Conservation (phyloP, 2,888 invertebrate species). For the Troilus luridus region DNA sequence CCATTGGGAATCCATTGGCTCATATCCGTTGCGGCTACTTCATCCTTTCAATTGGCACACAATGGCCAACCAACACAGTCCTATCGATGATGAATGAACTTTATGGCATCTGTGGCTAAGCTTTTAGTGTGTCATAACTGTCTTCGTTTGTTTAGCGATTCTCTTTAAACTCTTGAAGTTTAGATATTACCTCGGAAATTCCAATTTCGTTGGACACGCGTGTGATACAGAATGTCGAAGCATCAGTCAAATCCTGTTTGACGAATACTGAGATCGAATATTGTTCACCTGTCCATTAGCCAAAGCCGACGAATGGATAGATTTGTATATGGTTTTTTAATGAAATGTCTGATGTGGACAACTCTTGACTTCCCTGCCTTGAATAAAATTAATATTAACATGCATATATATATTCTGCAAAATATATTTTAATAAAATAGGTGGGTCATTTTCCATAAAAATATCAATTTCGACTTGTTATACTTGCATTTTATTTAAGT, state of each 20-base stretch:
- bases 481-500: too few species aligned
- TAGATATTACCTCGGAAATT: not conserved
- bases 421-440: too few species aligned
- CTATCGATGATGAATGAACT: not conserved
- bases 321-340: too few species aligned
- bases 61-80: not conserved
- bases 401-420: too few species aligned
- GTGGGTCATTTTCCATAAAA: too few species aligned
- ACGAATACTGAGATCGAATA: not conserved
- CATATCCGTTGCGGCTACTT: not conserved
- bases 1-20: not conserved
- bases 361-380: too few species aligned
- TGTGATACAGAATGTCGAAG: not conserved
- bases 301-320: too few species aligned
- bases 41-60: constrained; percentile 22
- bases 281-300: not conserved
- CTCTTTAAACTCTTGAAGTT: not conserved
- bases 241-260: too few species aligned
- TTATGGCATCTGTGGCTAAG: not conserved
- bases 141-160: not conserved
- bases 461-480: too few species aligned
- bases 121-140: not conserved
- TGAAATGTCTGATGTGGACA: too few species aligned
- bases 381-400: too few species aligned
- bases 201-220: not conserved